Base-by-base conservation (phyloP, 1,140 invertebrate species). In the Globodera rostochiensis region DNA sequence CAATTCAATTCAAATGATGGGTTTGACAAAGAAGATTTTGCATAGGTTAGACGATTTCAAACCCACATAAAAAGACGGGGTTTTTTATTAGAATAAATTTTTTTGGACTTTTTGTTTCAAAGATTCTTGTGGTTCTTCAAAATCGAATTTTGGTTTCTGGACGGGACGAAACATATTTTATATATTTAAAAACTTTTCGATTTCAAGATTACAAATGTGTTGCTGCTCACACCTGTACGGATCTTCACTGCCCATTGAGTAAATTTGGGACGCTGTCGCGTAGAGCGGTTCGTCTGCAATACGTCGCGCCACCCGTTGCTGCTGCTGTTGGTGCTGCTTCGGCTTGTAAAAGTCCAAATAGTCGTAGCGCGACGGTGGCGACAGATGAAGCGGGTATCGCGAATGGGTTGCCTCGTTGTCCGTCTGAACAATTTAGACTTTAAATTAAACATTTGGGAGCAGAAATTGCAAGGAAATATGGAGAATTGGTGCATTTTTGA, bases 261-360 rank as follows among this genome's bases (percentile, higher is more conserved):
- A 85, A 15, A 80, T 84, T 73, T 86, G 84, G 13, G 83, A 85
- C 19, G 84, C 84, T 50, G 79, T 86, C 21, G 84, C 76, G 69
- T 85, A 85, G n/a, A 85, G 21, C 4, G 85, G 73, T 66, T 85
- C 84, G 47, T 82, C 80, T 9, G 49, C 66, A 11, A 47, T 21
- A 76, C 19, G 73, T 73, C 25, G n/a, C 2, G 57, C 57, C 2
- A 19, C 57, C 11, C 19, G 57, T 64, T 19, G 57, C 4, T 11
- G 15, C 8, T 53, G 53, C 53, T 53, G 53, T 15, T 53, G 53
- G 9, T 9, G 53, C 15, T 53, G 53, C 2, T 53, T 15, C 53
- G 53, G 53, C 15, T 53, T 19, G 57, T 15, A 11, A 64, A 64
- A 64, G 57, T 64, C 57, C 57, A 64, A 53, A 25, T 77, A 77